Conservation (phyloP, 2,797 vertebrate genomes). For the Leuciscus waleckii region DNA sequence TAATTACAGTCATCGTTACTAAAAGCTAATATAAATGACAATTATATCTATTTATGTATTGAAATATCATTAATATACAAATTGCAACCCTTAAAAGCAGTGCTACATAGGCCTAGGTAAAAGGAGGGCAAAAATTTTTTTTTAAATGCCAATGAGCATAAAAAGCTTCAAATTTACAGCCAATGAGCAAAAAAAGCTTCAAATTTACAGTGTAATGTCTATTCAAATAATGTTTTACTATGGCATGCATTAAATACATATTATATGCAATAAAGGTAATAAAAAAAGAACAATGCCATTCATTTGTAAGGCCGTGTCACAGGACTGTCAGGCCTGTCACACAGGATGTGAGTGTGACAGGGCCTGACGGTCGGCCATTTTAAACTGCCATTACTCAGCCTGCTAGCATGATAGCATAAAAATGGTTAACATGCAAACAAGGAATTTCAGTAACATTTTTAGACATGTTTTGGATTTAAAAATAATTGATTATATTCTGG, state of each 20-base stretch:
- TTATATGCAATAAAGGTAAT: background rate
- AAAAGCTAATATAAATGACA: background rate
- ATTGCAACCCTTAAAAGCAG: background rate
- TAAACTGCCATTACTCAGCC: background rate
- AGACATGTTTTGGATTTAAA: background rate
- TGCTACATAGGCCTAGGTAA: background rate
- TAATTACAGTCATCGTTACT: background rate
- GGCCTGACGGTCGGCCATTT: background rate
- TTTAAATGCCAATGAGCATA: background rate
- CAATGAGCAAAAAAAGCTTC: background rate
- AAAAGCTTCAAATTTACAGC: slow-evolving; percentile 2
- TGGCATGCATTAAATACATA: slow-evolving; percentile 14
- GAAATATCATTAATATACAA: background rate
- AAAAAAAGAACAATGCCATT: slow-evolving; percentile 13
- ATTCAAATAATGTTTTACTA: background rate
- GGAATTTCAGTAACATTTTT: background rate
- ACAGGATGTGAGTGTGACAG: no score
- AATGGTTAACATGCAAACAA: background rate
- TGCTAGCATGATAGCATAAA: slow-evolving; percentile 25
- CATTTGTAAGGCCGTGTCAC: no score
- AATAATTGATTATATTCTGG: no score
- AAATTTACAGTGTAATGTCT: background rate
- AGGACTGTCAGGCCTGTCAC: no score
- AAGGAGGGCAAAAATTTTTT: no score
- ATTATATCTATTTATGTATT: background rate